Conservation (phyloP, 30 jellyfish, hydroid and myxozoan species). For the Turritopsis dohrnii region DNA sequence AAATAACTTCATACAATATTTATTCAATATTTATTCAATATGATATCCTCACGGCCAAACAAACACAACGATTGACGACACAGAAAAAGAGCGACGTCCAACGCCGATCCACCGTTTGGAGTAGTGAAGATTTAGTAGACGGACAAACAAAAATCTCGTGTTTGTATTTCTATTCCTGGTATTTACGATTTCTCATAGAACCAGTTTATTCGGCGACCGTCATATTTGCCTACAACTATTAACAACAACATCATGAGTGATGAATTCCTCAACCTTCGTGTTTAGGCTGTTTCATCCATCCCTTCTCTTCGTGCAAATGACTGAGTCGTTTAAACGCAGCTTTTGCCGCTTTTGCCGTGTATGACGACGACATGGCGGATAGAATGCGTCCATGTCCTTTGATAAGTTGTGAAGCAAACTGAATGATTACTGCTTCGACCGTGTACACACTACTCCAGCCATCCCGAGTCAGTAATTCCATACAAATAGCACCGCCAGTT, state of each 20-base stretch:
- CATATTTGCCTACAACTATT: too few relatives aligned
- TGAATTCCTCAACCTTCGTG: constrained; percentile 50
- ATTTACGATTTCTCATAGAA: too few relatives aligned
- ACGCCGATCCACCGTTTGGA: too few relatives aligned
- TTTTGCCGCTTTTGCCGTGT: constrained; percentile 55
- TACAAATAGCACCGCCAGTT: constrained; percentile 93
- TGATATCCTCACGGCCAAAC: too few relatives aligned
- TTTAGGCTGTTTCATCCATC: constrained; percentile 79
- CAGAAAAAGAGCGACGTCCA: too few relatives aligned
- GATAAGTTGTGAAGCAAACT: constrained; percentile 66
- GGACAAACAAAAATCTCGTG: too few relatives aligned
- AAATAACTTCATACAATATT: too few relatives aligned
- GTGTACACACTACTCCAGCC: constrained; percentile 92
- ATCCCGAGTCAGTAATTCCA: constrained; percentile 74
- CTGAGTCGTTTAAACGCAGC: constrained; percentile 62
- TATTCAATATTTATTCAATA: too few relatives aligned
- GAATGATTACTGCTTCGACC: constrained; percentile 76
- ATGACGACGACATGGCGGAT: constrained; percentile 32
- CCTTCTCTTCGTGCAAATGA: constrained; percentile 61
- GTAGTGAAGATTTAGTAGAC: too few relatives aligned
- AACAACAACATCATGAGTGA: neutral
- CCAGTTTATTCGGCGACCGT: too few relatives aligned
- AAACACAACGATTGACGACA: too few relatives aligned
- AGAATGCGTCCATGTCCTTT: constrained; percentile 73
- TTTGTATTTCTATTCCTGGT: too few relatives aligned